Evolutionary conservation across 64 coral and sea anemone species (phyloP), one percentile per base, ranked within the genome.

Genomic region (Exaiptasia diaphana): DNA sequence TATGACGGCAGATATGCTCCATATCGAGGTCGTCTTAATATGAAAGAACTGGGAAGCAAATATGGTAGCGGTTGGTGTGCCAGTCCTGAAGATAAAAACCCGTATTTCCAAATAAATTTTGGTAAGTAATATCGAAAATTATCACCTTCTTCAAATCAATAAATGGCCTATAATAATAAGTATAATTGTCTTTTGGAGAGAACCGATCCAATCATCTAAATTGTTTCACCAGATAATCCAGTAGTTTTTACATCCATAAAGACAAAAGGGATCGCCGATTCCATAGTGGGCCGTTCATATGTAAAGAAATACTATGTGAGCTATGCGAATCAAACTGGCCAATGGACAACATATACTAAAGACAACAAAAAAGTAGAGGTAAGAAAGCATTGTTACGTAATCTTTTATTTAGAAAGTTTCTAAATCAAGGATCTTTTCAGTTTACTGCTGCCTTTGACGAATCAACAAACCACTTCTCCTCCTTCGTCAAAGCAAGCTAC

Each of bases 21-120:
- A 28, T 40, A 73, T 33, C 18, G 69, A 73, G 69, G 69, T 33
- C 31, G 69, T 12, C 44, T 73, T 6, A 45, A 73, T 33, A 73
- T 73, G 69, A 49, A 33, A 12, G 38, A 41, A 17, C 4, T 45
- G 4, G 17, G 30, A 10, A 3, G 17, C 39, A 4, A 18, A 10
- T 45, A 73, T 73, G 30, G 69, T 30, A 73, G 69, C 11, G 69
- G 69, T 5, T 73, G 69, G 69, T 73, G 69, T 37, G 69, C 69
- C 14, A 2, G 28, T 32, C 1, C 18, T 37, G 27, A 26, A 15
- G 69, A 73, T 32, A 32, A 3, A 42, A 15, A 4, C 2, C 69
- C 69, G 14, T n/a, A 73, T 30, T 40, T 73, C 44, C 69, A 73
- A 37, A 73, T 73, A 38, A 25, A 73, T 23, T 73, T 73, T 30